Conservation (phyloP, 64 coral and sea anemone species). For the Cladopsammia gracilis region DNA sequence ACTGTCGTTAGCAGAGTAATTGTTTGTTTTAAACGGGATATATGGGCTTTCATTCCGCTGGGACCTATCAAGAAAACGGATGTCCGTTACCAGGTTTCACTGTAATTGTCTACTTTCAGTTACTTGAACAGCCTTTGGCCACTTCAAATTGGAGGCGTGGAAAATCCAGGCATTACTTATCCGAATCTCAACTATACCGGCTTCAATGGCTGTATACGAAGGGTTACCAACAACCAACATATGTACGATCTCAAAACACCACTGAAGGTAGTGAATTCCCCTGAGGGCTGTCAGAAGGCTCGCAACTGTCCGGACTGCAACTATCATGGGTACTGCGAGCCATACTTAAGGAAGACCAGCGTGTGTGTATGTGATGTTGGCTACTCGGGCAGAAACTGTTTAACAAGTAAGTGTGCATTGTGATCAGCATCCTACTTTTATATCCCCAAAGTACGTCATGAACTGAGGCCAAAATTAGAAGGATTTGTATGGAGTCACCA, state of each 20-base stretch:
- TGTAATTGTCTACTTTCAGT: conserved; percentile 49
- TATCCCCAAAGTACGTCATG: no score
- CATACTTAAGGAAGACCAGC: conserved; percentile 54
- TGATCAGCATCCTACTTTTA: not conserved
- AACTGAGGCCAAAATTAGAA: conserved; percentile 7
- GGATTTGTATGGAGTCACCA: no score
- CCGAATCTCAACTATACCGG: conserved; percentile 74
- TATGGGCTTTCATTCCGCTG: no score
- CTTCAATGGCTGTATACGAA: conserved; percentile 92
- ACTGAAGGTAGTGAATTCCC: conserved; percentile 62
- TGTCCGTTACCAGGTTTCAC: not conserved
- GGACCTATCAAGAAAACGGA: not conserved
- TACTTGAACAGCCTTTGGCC: conserved; percentile 82
- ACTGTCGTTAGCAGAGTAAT: no score
- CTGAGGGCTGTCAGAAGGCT: conserved; percentile 60
- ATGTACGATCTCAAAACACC: conserved; percentile 91
- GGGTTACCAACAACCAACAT: conserved; percentile 65
- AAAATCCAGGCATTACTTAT: conserved; percentile 51
- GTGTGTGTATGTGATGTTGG: conserved; percentile 89
- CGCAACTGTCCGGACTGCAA: conserved; percentile 50
- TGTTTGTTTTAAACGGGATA: no score
- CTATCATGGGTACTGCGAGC: conserved; percentile 85
- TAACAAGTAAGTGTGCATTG: conserved; percentile 56
- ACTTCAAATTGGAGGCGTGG: conserved; percentile 90
- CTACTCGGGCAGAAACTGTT: conserved; percentile 64